Conservation (phyloP, 2,888 invertebrate species). For the Luperina testacea region DNA sequence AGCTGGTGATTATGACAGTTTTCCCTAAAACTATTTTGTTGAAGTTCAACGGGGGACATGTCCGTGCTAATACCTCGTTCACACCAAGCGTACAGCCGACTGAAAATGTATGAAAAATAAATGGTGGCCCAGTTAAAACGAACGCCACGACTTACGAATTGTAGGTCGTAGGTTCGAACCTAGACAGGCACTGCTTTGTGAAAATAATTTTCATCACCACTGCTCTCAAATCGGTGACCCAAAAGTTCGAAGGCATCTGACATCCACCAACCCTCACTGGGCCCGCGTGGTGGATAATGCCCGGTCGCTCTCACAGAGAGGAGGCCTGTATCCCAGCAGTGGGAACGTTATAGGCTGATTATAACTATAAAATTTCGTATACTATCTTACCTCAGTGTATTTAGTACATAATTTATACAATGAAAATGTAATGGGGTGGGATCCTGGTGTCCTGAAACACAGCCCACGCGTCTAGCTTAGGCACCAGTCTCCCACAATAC, state of each 20-base stretch:
- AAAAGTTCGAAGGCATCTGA: neutral
- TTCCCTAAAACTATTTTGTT: neutral
- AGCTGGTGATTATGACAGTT: conserved; percentile 3
- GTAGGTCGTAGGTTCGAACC: neutral
- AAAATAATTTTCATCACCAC: neutral
- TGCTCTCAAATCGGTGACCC: neutral
- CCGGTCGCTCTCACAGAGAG: neutral
- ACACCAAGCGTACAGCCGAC: too few relatives aligned
- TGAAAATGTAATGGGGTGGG: too few relatives aligned
- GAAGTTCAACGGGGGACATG: too few relatives aligned
- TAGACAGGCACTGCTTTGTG: neutral
- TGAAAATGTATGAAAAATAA: neutral
- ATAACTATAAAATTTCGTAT: neutral
- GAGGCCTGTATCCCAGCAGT: neutral
- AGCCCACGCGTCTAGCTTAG: too few relatives aligned
- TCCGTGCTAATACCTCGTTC: too few relatives aligned
- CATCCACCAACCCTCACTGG: neutral
- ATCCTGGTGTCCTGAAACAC: too few relatives aligned
- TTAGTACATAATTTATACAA: too few relatives aligned
- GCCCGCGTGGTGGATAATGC: neutral
- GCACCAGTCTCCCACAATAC: too few relatives aligned
- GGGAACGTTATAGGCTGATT: neutral
- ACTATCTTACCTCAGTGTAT: too few relatives aligned
- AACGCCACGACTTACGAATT: neutral
- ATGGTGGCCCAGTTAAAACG: neutral